Evolutionary conservation across 2,797 vertebrate species (phyloP), one percentile per base, ranked within the genome.

Genomic region (Champsocephalus gunnari): DNA sequence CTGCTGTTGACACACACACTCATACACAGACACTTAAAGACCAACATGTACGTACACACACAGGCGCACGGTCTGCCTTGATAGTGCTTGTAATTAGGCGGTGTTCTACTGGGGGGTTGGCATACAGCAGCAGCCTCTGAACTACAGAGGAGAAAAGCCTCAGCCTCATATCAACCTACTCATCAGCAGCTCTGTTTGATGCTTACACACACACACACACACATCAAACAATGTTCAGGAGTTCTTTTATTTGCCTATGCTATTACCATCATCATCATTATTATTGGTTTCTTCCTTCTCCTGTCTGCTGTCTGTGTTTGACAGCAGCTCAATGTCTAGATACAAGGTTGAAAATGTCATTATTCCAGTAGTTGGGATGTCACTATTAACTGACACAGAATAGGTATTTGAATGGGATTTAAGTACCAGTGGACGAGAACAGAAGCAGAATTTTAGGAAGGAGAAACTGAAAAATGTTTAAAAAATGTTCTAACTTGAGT

Each of bases 31-130:
- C 34, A 77, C 66, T 53, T 9, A 77, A 24, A 78, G 44, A 68
- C 75, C 17, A 55, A 77, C 61, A 75, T 63, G 68, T 71, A 71
- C 49, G 65, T 56, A 73, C 68, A 67, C 78, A 79, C 78, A 77
- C 53, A 71, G 17, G 55, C 71, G 0, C n/a, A 14, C 5, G 3
- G 58, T 44, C 75, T 80, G 58, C 75, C 61, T 76, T 81, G 73
- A 81, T 79, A 65, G 55, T 73, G 76, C 77, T 87, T 84, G 87
- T 92, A 93, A 94, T 94, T 92, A 92, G 82, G 81, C 44, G 11
- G 80, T 79, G 64, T 72, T 81, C 24, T 74, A 63, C 66, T 9
- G 19, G 47, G 10, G 6, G 16, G 17, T 58, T 7, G 38, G 77
- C 13, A 62, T 28, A 32, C 16, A 12, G 44, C 80, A 60, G 74